Evolutionary conservation across 2,797 vertebrate species (phyloP), one percentile per base, ranked within the genome.

Genomic region (Eospalax fontanierii): DNA sequence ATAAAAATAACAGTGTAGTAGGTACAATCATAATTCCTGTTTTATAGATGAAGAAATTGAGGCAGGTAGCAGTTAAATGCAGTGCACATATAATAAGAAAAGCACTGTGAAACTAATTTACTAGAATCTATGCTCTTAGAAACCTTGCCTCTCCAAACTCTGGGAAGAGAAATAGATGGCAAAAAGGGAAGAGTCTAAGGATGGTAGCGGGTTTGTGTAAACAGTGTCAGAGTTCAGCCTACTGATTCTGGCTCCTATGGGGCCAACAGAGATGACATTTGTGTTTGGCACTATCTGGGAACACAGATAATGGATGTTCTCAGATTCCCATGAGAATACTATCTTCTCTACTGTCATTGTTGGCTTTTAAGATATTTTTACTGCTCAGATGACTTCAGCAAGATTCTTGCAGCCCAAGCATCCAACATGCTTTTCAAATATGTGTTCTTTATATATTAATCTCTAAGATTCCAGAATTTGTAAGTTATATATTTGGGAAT

Each of bases 291-390:
- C 33, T 61, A 7, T 6, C n/a, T 66, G 35, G 73, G 66, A 76
- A 65, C 33, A 21, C 4, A 24, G 43, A 33, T 22, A 57, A 59
- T 38, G 12, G 14, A 46, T 85, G 21, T 63, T 57, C 74, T 33
- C 50, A 18, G 57, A 59, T 46, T 83, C 87, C 87, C 28, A 4
- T 4, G 76, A 84, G 66, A 70, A 78, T 33, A 71, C 21, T n/a
- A 7, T 73, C 76, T 84, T 73, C 89, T 92, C 28, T 38, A 7
- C 21, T 43, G 28, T 16, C 40, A 43, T 16, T 19, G 15, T 26
- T 80, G 35, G 16, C 66, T 92, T 93, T 73, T 22, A 85, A 79
- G 80, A 68, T 40, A 87, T 75, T 59, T 88, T 74, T 61, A 54
- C 65, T 57, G 76, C 28, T 70, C 75, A 81, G 40, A 22, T 26